Evolutionary conservation across 2,113 vertebrate genomes (phyloP).

Genomic region (Ophiodon elongatus): DNA sequence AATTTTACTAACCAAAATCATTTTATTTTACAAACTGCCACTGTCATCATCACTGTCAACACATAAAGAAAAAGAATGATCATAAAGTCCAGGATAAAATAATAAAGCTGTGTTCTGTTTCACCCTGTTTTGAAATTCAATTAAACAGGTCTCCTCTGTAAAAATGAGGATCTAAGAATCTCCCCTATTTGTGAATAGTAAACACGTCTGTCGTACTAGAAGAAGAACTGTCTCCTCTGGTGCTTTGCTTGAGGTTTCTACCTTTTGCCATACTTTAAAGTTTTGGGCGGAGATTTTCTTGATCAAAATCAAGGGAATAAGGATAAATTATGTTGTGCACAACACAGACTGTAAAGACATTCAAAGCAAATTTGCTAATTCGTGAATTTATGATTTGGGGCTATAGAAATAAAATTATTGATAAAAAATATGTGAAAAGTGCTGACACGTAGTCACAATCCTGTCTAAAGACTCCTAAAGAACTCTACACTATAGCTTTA

Average conservation of each 20-base stretch:
- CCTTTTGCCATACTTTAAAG: neutral
- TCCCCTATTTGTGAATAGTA: neutral
- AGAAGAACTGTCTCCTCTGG: neutral
- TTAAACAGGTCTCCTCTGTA: neutral
- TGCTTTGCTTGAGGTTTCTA: neutral
- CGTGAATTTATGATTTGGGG: neutral
- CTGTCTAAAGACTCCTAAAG: constrained; percentile 23
- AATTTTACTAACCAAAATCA: constrained; percentile 21
- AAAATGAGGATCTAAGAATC: neutral
- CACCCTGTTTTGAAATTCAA: neutral
- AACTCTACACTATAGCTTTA: constrained; percentile 10
- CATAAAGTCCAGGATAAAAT: neutral
- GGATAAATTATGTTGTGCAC: neutral
- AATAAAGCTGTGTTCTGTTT: neutral
- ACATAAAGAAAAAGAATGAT: neutral
- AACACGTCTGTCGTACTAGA: neutral
- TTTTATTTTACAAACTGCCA: neutral
- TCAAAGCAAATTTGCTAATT: neutral
- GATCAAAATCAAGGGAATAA: neutral
- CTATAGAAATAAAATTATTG: neutral
- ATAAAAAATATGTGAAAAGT: neutral
- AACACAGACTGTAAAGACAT: neutral
- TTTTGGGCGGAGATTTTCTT: neutral
- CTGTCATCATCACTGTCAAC: neutral
- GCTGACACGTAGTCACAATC: constrained; percentile 7